These are phyloP conservation scores for Peucedramus taeniatus DNA, from an alignment of 2,113 vertebrate genomes.

Conservation along the genomic window DNA sequence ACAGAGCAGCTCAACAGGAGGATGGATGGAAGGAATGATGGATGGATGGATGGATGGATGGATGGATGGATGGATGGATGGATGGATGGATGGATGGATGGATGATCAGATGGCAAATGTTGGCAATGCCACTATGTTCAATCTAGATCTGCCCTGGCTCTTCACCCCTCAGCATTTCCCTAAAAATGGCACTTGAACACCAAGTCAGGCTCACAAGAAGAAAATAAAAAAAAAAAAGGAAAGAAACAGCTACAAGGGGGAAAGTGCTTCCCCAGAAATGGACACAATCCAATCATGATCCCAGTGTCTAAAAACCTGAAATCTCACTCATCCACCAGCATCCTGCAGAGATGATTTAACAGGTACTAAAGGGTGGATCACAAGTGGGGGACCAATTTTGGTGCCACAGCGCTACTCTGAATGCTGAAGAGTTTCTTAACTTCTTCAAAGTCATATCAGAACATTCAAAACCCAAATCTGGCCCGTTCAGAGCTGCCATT, in stretches of 20 bases:
- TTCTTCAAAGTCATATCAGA: neutral
- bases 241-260: neutral
- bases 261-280: neutral
- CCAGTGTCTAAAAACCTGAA: neutral
- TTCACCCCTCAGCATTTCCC: neutral
- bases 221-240: neutral
- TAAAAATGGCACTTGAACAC: neutral
- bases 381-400: neutral
- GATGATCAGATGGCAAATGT: neutral
- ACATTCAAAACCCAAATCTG: neutral
- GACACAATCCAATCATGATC: neutral
- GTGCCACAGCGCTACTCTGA: fast-evolving
- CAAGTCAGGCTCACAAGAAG: neutral
- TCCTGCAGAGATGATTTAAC: neutral
- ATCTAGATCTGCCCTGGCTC: neutral
- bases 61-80: neutral
- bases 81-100: neutral
- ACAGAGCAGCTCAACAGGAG: neutral
- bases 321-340: neutral
- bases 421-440: neutral
- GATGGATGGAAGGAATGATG: neutral
- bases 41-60: neutral
- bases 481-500: neutral
- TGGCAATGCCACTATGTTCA: neutral
- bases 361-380: neutral